phyloP scores from a whole-genome alignment of 2,113 vertebrate species.

The Micronycteris hirsuta region DNA sequence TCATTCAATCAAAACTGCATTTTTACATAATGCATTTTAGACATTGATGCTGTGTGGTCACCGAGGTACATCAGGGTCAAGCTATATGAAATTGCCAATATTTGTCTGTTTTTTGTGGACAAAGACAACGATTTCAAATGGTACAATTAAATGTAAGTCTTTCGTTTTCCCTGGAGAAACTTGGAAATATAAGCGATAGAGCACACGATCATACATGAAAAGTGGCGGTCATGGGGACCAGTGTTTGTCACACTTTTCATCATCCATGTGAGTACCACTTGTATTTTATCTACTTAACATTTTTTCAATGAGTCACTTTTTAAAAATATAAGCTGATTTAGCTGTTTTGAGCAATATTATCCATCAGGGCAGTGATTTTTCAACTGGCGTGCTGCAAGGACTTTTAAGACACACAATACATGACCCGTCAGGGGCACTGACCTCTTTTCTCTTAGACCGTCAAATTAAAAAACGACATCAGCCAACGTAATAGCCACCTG shows the following conservation, averaged over 20 bases:
- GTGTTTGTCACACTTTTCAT: not conserved
- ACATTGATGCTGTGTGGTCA: not conserved
- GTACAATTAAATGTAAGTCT: not conserved
- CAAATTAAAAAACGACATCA: not conserved
- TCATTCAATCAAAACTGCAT: not conserved
- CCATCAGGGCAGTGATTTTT: not conserved
- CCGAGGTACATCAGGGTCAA: not conserved
- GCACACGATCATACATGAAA: too few species aligned
- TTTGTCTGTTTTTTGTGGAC: not conserved
- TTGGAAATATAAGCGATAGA: not conserved
- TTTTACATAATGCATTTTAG: conserved; percentile 1
- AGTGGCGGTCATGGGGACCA: not conserved
- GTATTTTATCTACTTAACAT: not conserved
- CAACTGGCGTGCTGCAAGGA: not conserved
- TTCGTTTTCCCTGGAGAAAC: not conserved
- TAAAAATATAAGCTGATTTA: not conserved
- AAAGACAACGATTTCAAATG: not conserved
- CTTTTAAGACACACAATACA: not conserved
- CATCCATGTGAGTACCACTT: not conserved
- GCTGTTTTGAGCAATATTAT: not conserved
- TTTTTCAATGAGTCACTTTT: not conserved
- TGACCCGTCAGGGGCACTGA: not conserved
- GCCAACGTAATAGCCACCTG: not conserved
- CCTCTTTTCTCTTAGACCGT: not conserved
- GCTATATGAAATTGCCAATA: not conserved